phyloP scores from a whole-genome alignment of 2,113 vertebrate species.

The Erythrolamprus reginae region DNA sequence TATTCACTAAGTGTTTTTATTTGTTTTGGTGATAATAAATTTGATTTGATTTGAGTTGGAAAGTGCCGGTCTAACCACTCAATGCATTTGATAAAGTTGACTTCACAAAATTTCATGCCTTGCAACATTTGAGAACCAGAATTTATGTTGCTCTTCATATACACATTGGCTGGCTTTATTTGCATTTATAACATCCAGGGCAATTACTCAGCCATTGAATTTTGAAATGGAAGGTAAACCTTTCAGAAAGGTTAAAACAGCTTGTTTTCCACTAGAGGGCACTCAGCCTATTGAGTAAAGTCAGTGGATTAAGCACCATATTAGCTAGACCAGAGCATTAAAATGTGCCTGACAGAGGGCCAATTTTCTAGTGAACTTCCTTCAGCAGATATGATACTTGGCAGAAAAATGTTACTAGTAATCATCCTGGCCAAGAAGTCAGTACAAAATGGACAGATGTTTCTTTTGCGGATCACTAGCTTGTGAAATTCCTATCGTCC shows the following conservation, averaged over 20 bases:
- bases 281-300: conserved; percentile 33
- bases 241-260: background rate
- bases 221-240: background rate
- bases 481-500: background rate
- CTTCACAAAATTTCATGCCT: background rate
- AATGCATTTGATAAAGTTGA: background rate
- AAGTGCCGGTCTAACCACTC: background rate
- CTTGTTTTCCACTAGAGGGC: conserved; percentile 55
- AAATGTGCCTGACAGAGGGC: background rate
- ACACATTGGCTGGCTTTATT: background rate
- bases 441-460: background rate
- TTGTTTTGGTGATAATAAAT: no score
- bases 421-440: background rate
- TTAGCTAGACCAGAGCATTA: background rate
- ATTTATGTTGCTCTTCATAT: background rate
- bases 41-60: no score
- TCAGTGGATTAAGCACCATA: background rate
- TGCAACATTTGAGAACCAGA: background rate
- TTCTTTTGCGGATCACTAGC: background rate
- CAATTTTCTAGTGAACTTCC: background rate
- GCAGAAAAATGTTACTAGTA: background rate
- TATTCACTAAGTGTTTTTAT: no score
- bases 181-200: background rate
- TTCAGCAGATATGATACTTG: background rate
- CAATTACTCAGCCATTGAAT: background rate